A percentile compares a stretch with the other conserved stretches of the same genome.
These are phyloP conservation scores for Sphaerophoria taeniata DNA, from an alignment of 2,888 invertebrate genomes.

Conservation along the genomic window DNA sequence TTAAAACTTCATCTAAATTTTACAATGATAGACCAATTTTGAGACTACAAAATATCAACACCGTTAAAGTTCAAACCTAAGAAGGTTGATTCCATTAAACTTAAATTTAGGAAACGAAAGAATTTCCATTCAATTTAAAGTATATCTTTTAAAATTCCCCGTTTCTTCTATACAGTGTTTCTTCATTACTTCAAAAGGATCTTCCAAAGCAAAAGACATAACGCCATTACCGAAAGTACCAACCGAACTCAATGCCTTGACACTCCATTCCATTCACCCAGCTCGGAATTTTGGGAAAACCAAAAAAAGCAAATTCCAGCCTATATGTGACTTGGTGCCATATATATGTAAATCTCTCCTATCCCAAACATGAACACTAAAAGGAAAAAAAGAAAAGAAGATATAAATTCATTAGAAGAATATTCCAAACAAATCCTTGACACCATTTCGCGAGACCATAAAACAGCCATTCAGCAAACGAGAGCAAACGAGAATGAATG, in stretches of 20 bases:
- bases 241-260: too few species aligned
- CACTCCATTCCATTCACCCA: background rate
- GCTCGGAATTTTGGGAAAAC: background rate
- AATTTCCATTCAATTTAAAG: background rate
- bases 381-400: conserved; percentile 29
- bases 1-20: too few species aligned
- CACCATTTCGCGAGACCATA: conserved; percentile 74
- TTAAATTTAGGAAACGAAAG: background rate
- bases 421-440: conserved; percentile 73
- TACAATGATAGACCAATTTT: too few species aligned
- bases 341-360: conserved; percentile 54
- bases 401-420: conserved; percentile 73
- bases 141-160: background rate
- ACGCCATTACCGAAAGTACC: conserved; percentile 5
- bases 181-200: background rate
- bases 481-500: conserved; percentile 73
- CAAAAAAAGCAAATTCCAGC: too few species aligned
- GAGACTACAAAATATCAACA: too few species aligned
- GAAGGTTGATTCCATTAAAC: too few species aligned
- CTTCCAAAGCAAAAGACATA: background rate
- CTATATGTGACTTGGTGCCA: too few species aligned
- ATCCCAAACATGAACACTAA: background rate
- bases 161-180: background rate
- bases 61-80: background rate
- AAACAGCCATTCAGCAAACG: conserved; percentile 72